Base-by-base conservation (phyloP, 2,888 invertebrate species). In the Criorhina ranunculi region DNA sequence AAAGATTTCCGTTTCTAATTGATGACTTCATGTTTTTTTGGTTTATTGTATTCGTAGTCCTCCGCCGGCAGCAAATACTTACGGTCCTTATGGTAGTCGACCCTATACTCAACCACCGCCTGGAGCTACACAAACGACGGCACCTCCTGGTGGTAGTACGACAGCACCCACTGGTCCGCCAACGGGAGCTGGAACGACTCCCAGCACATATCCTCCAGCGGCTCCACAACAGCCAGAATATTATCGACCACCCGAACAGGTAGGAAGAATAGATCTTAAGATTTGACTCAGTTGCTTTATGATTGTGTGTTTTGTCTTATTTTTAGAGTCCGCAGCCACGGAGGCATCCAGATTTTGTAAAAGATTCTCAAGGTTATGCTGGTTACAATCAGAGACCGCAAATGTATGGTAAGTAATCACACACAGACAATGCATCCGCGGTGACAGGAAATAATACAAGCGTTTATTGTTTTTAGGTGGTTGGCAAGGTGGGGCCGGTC, bases 341-440 rank as follows among this genome's bases (percentile, higher is more conserved):
- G 88, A 93, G 96, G 89, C 96, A 96, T 93, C 96, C 96, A 69
- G 96, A 96, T 92, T 96, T 96, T 93, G 94, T 95, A 88, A 96
- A 96, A 93, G 96, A 96, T 90, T 93, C 93, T 89, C 95, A 94
- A 90, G 94, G 94, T 86, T 94, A 94, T 91, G 93, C 94, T 80
- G 94, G 94, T 81, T 95, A 95, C 91, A 93, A 93, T 88, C 94
- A 94, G 88, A 92, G 95, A 89, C 94, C 95, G 83, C 93, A 94
- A 88, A 93, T 94, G 90, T 95, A 95, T 92, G 94, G 95, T 95
- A 92, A 88, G 92, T 90, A n/a, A 62, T 67, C 15, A 8, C 12
- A 19, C 3, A 19, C 17, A 2, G 3, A 0, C 8, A 12, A 0
- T 11, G 29, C 49, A 37, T 29, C 29, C 8, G 1, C 24, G 24